These are phyloP conservation scores for Orestias chungarensis DNA, from an alignment of 2,797 vertebrate genomes.

Conservation along the genomic window DNA sequence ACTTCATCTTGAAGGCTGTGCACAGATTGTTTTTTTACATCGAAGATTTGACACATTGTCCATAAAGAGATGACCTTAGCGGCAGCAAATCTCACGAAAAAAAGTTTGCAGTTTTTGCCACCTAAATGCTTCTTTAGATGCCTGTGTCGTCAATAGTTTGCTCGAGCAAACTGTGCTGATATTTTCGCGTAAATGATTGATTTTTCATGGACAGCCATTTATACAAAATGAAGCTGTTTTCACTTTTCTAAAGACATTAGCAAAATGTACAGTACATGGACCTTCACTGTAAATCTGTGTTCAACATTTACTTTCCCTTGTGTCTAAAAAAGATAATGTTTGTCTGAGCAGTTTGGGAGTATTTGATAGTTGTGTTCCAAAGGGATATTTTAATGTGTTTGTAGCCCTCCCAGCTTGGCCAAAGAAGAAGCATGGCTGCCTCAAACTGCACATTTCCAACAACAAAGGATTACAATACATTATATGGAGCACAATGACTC, in stretches of 20 bases:
- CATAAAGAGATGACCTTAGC: not conserved
- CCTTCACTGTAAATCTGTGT: not conserved
- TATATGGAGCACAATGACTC: slow-evolving; percentile 64
- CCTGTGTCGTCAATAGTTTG: not conserved
- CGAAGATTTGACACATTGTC: not conserved
- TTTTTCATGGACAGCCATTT: not conserved
- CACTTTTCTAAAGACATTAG: not conserved
- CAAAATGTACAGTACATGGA: not conserved
- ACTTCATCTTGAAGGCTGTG: not conserved
- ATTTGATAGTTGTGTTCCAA: slow-evolving; percentile 33
- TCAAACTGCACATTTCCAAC: slow-evolving; percentile 51
- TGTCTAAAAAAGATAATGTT: slow-evolving; percentile 27
- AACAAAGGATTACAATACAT: slow-evolving; percentile 61
- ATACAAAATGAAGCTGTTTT: not conserved
- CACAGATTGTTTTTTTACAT: not conserved
- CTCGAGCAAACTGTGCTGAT: not conserved
- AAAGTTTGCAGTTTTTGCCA: not conserved
- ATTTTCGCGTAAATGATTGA: not conserved
- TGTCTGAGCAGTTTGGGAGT: slow-evolving; percentile 13
- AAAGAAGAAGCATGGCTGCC: slow-evolving; percentile 48
- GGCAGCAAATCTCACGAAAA: not conserved
- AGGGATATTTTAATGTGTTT: slow-evolving; percentile 62
- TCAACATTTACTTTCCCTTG: slow-evolving; percentile 19
- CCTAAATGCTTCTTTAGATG: not conserved
- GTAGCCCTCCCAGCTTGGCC: slow-evolving; percentile 57